Evolutionary conservation across 2,888 invertebrate genomes (phyloP), one percentile per base, ranked within the genome.

Genomic region (Alentia gelatinosa): DNA sequence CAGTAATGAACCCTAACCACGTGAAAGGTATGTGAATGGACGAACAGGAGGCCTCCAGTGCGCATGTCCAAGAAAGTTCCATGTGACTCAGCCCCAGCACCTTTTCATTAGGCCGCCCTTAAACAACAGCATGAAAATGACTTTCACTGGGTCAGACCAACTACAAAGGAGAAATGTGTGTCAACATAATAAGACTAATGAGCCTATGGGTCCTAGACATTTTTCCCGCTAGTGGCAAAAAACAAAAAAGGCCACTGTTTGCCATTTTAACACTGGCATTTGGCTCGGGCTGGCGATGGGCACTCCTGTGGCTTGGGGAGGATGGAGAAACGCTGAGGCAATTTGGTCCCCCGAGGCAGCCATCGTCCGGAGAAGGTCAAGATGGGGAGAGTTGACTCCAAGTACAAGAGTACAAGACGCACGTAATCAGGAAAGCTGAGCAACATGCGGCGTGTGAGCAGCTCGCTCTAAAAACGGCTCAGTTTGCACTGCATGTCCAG

Each of bases 191-290:
- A 26, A 12, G 4, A 4, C 68, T 68, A 68, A 68, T 68, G 68
- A 68, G 68, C 68, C 5, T 9, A 47, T 47, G 47, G 47, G 47
- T 47, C 23, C 68, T 68, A 30, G 68, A 68, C 56, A 68, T 68
- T 68, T 68, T 26, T 68, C 56, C n/a, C 68, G 3, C 68, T 30
- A 68, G 5, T 5, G 23, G 68, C 3, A 56, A 56, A 56, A 56
- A 56, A 56, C 68, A 68, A 68, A 68, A 68, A 68, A 68, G 68
- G 68, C 30, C 30, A 56, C 3, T 68, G 68, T 68, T 68, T 68
- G 68, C 68, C 68, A 68, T 68, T 68, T 68, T 68, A 68, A 68
- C 68, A 68, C 68, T 68, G 68, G 68, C 68, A 68, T 68, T 68
- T 68, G 68, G 30, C 26, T 3, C 33, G 47, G n/a, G 26, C 30